Conservation (phyloP, 1,140 invertebrate species). For the Acromyrmex echinatior region DNA sequence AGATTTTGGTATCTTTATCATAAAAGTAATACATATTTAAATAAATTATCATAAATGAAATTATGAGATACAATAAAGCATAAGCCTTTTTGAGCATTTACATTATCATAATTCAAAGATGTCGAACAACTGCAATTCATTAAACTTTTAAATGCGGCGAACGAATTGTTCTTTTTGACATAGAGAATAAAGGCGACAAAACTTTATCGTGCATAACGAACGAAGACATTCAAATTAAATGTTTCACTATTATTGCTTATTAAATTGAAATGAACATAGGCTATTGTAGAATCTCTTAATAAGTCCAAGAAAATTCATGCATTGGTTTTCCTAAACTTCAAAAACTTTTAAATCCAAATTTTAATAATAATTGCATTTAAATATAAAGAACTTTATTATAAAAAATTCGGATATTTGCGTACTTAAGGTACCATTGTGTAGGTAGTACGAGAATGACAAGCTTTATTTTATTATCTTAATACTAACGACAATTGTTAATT, state of each 20-base stretch:
- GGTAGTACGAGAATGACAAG: not conserved
- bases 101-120: conserved; percentile 36
- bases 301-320: not conserved
- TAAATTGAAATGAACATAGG: conserved; percentile 36
- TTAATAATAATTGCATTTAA: not conserved
- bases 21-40: not conserved
- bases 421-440: not conserved
- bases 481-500: conserved; percentile 4
- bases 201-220: conserved; percentile 55
- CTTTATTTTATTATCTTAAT: not conserved
- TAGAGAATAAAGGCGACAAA: conserved; percentile 16
- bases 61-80: not conserved
- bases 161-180: conserved; percentile 31
- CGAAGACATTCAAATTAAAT: conserved; percentile 53
- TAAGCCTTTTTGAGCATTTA: not conserved
- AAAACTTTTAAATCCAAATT: conserved; percentile 6
- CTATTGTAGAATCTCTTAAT: conserved; percentile 24
- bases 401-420: not conserved
- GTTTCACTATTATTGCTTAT: conserved; percentile 39
- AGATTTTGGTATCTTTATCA: not conserved
- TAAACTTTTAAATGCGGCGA: conserved; percentile 27
- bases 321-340: not conserved
- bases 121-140: conserved; percentile 10
- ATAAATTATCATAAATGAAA: not conserved
- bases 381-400: not conserved